Evolutionary conservation across 1,140 invertebrate genomes (phyloP).

Genomic region (Drosophila asahinai): DNA sequence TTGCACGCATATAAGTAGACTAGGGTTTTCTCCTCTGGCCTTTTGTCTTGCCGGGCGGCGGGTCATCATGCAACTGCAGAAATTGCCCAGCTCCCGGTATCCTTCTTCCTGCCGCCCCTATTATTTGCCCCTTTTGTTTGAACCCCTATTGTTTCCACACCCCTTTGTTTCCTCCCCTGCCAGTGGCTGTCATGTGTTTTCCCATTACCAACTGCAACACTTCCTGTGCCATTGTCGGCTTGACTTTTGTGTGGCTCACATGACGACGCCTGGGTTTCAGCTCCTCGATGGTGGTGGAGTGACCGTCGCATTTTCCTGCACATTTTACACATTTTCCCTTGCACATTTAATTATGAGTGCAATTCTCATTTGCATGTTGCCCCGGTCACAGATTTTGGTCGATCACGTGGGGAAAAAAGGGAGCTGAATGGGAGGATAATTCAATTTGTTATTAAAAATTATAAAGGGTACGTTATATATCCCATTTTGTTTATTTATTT

Average conservation of each 20-base stretch:
- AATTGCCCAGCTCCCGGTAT: slow-evolving; percentile 54
- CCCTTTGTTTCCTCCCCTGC: neutral
- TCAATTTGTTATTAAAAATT: neutral
- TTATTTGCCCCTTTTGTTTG: slow-evolving; percentile 18
- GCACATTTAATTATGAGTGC: slow-evolving; percentile 66
- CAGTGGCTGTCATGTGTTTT: slow-evolving; percentile 59
- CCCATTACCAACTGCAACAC: slow-evolving; percentile 62
- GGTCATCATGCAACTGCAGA: slow-evolving; percentile 57
- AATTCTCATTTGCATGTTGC: slow-evolving; percentile 51
- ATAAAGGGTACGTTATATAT: too few relatives aligned
- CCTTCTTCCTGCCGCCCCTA: slow-evolving; percentile 8
- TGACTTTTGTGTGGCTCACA: slow-evolving; percentile 44
- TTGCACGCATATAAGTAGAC: slow-evolving; percentile 26
- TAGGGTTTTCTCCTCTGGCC: slow-evolving; percentile 1
- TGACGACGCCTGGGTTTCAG: slow-evolving; percentile 26
- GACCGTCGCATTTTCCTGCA: slow-evolving; percentile 38
- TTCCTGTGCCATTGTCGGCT: slow-evolving; percentile 44
- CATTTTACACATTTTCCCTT: slow-evolving; percentile 58
- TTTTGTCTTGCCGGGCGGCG: slow-evolving; percentile 31
- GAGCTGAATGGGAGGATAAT: neutral
- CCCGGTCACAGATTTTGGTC: slow-evolving; percentile 36
- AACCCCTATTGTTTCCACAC: slow-evolving; percentile 29
- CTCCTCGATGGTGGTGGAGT: slow-evolving; percentile 1
- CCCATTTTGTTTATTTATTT: neutral
- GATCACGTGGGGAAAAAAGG: neutral